phyloP scores from a whole-genome alignment of 2,797 vertebrate genomes.

The Spheniscus humboldti region DNA sequence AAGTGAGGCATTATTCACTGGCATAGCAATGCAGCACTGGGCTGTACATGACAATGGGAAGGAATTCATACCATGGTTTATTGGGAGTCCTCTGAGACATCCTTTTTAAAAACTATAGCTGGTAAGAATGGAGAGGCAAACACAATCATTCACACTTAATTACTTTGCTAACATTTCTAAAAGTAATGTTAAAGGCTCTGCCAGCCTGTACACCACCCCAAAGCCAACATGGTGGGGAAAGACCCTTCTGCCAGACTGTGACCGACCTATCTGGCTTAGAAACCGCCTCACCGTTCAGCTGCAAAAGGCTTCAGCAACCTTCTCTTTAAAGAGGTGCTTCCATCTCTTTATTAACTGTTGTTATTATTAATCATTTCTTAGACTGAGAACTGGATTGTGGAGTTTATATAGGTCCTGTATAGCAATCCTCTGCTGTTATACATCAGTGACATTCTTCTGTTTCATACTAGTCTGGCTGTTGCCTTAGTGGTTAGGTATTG shows the following conservation, averaged over 20 bases:
- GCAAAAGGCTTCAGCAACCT: background rate
- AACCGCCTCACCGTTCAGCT: fast-evolving
- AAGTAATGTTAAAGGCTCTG: background rate
- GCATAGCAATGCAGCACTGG: background rate
- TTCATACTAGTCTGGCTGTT: background rate
- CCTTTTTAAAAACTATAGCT: background rate
- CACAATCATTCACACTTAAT: background rate
- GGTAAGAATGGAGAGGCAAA: background rate
- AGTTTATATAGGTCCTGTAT: background rate
- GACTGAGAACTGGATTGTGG: background rate
- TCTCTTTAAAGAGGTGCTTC: background rate
- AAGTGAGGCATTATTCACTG: background rate
- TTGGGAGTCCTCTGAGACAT: background rate
- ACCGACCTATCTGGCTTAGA: background rate
- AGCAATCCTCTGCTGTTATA: background rate
- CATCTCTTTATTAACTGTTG: background rate
- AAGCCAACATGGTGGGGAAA: fast-evolving
- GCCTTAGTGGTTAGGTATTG: background rate
- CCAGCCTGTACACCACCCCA: background rate
- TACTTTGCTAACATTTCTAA: background rate
- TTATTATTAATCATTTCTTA: background rate
- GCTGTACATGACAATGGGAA: fast-evolving
- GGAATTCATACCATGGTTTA: background rate
- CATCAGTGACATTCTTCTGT: background rate
- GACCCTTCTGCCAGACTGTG: background rate